Evolutionary conservation across 23 tunicate genomes (phyloP), one percentile per base, ranked within the genome.

Genomic region (Diplosoma virens): DNA sequence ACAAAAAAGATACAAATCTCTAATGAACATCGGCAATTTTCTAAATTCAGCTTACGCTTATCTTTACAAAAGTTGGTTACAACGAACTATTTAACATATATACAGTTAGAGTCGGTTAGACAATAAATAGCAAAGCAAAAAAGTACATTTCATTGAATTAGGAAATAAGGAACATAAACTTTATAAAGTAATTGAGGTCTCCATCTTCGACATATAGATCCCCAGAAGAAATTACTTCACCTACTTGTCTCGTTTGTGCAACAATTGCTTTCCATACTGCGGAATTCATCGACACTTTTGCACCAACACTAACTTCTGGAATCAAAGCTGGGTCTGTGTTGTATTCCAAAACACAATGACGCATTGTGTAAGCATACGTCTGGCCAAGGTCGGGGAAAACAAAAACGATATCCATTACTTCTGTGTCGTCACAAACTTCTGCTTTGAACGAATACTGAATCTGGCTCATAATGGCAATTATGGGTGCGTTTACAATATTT

Each of bases 301-400:
- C 69, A 66, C 76, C 82, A 52, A 76, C 29, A 1, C 47, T n/a
- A n/a, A n/a, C n/a, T 21, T 81, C 26, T n/a, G 81, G 87, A 1
- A 50, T 32, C 24, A 46, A 18, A 1, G 4, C 64, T 30, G 79
- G 73, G 21, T 67, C 56, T 27, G 14, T 26, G 4, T 37, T 30
- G 34, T 67, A 67, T n/a, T 84, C 78, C 25, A 76, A 25, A 37
- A 84, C 37, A 32, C 89, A 76, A 47, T 84, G 67, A 11, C 89
- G 70, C 64, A 84, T 4, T 3, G 78, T 77, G 82, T 84, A 84
- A 26, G 67, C 25, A 33, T 74, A 66, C 61, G 32, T 16, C 25
- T 75, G 37, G 3, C 50, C 36, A 6, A 31, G 30, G 35, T 84
- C 82, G 4, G 82, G 65, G 27, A 84, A 84, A 20, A 16, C 47